These are phyloP conservation scores for Sebastes wilsoni DNA, from an alignment of 2,797 vertebrate species.

Conservation along the genomic window DNA sequence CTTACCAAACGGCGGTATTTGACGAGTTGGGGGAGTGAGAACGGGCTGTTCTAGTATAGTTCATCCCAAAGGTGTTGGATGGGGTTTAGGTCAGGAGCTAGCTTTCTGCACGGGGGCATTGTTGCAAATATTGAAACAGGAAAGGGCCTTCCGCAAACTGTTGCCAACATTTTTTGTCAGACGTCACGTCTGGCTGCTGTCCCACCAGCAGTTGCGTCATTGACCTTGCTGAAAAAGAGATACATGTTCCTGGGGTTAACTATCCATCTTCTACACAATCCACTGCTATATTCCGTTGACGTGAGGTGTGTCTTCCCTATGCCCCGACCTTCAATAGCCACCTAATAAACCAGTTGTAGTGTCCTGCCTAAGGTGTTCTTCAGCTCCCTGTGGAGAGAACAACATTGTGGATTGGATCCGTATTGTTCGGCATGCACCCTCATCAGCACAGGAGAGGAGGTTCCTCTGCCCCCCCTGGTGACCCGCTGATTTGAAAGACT, in stretches of 20 bases:
- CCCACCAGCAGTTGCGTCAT: not conserved
- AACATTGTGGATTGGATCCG: not conserved
- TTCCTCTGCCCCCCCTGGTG: not conserved
- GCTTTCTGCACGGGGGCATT: not conserved
- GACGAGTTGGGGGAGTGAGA: no score
- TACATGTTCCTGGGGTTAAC: not conserved
- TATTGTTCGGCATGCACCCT: not conserved
- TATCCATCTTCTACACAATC: not conserved
- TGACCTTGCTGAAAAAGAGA: not conserved
- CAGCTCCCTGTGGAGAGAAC: not conserved
- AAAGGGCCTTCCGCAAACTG: no score
- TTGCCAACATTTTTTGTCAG: no score
- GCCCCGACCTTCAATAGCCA: not conserved
- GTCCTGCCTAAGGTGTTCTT: not conserved
- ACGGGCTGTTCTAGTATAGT: not conserved
- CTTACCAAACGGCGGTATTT: no score
- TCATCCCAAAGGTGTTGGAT: not conserved
- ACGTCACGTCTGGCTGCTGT: not conserved
- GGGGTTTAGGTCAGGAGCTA: not conserved
- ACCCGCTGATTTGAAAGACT: slow-evolving; percentile 12
- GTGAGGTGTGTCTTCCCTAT: not conserved
- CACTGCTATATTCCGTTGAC: not conserved
- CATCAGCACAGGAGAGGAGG: not conserved
- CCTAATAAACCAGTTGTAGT: not conserved
- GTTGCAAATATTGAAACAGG: not conserved